Evolutionary conservation across 2,797 vertebrate genomes (phyloP).

Genomic region (Florisuga fusca): DNA sequence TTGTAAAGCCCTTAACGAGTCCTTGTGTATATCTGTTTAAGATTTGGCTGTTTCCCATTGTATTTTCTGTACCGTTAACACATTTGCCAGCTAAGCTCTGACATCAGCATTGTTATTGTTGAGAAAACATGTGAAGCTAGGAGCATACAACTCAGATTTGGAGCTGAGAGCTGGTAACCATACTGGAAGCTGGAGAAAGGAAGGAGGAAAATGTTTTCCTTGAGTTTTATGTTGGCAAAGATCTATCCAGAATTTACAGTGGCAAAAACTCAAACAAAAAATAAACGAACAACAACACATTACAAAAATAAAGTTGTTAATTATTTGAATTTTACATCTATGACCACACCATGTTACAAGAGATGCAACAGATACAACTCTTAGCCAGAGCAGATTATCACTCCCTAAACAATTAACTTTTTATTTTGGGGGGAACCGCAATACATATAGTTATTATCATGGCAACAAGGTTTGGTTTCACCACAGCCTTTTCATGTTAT

Average conservation of each 20-base stretch:
- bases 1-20: background rate
- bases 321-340: background rate
- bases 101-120: background rate
- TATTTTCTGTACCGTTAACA: constrained; percentile 48
- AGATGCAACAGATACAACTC: background rate
- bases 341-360: background rate
- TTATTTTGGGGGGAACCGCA: background rate
- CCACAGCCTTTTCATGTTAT: background rate
- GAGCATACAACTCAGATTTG: background rate
- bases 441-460: background rate
- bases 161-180: background rate
- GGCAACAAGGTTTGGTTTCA: background rate
- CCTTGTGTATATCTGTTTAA: background rate
- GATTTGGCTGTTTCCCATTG: constrained; percentile 6
- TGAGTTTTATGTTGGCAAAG: background rate
- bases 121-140: background rate
- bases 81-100: constrained; percentile 13
- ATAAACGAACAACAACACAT: too few relatives aligned
- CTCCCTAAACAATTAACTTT: background rate
- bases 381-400: background rate
- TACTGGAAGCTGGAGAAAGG: background rate
- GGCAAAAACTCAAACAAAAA: background rate
- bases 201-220: background rate
- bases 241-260: background rate
- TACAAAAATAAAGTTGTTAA: background rate